phyloP scores from a whole-genome alignment of 2,888 invertebrate genomes.

The Tetropium fuscum region DNA sequence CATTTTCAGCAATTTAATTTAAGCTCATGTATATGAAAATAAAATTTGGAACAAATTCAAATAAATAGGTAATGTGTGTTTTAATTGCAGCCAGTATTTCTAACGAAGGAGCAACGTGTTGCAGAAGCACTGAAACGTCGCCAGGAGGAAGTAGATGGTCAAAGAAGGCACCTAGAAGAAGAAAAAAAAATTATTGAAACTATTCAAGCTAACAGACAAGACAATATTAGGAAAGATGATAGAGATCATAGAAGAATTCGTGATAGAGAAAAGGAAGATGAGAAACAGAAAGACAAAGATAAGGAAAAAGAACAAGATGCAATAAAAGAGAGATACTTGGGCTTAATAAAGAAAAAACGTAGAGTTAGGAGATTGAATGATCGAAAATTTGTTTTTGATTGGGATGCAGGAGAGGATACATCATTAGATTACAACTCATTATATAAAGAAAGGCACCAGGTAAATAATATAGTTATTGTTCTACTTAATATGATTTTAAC shows the following conservation, averaged over 20 bases:
- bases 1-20: no score
- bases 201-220: conserved; percentile 57
- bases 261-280: conserved; percentile 67
- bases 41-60: no score
- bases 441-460: conserved; percentile 95
- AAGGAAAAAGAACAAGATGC: conserved; percentile 95
- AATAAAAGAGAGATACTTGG: conserved; percentile 95
- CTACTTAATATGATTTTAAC: background rate
- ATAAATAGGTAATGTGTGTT: no score
- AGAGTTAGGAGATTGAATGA: conserved; percentile 95
- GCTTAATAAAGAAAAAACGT: conserved; percentile 92
- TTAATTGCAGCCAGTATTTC: conserved; percentile 83
- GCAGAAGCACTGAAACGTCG: conserved; percentile 90
- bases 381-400: conserved; percentile 99
- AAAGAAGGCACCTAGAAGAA: conserved; percentile 79
- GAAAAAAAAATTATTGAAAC: conserved; percentile 66
- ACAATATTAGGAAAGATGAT: conserved; percentile 59
- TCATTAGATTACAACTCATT: conserved; percentile 97
- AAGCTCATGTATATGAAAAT: no score
- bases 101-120: conserved; percentile 95
- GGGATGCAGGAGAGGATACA: conserved; percentile 99
- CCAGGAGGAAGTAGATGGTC: conserved; percentile 88
- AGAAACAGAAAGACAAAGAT: conserved; percentile 78
- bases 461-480: conserved; percentile 11
- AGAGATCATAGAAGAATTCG: conserved; percentile 65